Base-by-base conservation (phyloP, 2,888 invertebrate genomes). In the Protophormia terraenovae region DNA sequence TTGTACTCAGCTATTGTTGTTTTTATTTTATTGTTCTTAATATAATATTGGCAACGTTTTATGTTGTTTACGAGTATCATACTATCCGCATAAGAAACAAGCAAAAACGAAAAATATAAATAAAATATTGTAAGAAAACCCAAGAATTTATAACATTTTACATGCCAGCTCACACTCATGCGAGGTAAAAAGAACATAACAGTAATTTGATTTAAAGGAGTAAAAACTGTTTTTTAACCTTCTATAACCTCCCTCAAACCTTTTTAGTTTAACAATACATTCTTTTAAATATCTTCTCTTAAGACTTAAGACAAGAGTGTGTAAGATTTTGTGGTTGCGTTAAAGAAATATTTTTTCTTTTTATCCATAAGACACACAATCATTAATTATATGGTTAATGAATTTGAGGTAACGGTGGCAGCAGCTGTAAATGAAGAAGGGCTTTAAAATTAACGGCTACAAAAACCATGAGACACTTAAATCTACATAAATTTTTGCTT, bases 311-410 rank as follows among this genome's bases (percentile, higher is more conserved):
- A n/a, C 4, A 14, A n/a, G 45, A 6, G 4, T 22, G 2, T 41
- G 24, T 27, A 7, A 3, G n/a, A n/a, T n/a, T n/a, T 3, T 41
- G 41, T 24, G n/a, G 14, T 58, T 38, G 19, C 8, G 8, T 41
- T 27, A 3, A 12, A 29, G 22, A 72, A 41, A 10, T 8, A 22
- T 41, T 64, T 35, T 66, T 47, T n/a, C n/a, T n/a, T n/a, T n/a
- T n/a, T n/a, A n/a, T n/a, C n/a, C n/a, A 58, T 47, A 58, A 55
- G 66, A 27, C 45, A 35, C 45, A 35, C 53, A 50, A 60, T 47
- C 80, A 81, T 81, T 81, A 73, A 73, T 73, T 81, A 73, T 47
- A 41, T 32, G 66, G 35, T 29, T 67, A 81, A 81, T 60, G 60
- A 67, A 60, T 67, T 67, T 53, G 50, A 67, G 50, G 29, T 73